Conservation (phyloP, 2,113 vertebrate species). For the Sorex araneus region DNA sequence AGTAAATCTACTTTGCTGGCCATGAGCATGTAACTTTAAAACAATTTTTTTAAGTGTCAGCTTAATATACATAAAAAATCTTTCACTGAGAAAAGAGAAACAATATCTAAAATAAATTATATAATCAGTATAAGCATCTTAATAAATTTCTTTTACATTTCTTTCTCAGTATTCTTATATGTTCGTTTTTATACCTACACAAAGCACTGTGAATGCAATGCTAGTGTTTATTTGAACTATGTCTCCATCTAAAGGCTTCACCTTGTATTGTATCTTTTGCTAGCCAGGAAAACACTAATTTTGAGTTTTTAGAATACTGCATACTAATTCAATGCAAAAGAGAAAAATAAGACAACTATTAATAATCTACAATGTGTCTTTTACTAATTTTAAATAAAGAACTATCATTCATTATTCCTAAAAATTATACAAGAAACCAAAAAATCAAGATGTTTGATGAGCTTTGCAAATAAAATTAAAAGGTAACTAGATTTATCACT, state of each 20-base stretch:
- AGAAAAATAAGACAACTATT: constrained; percentile 6
- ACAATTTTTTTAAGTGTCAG: constrained; percentile 77
- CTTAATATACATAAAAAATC: constrained; percentile 77
- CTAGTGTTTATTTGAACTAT: constrained; percentile 92
- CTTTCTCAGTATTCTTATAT: constrained; percentile 74
- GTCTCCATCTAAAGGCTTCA: constrained; percentile 96
- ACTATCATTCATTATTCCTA: constrained; percentile 49
- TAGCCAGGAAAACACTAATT: constrained; percentile 64
- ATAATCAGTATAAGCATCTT: constrained; percentile 68
- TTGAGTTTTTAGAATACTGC: constrained; percentile 41
- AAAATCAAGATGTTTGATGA: constrained; percentile 47
- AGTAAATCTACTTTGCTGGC: constrained; percentile 83
- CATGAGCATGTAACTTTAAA: constrained; percentile 79
- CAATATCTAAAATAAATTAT: constrained; percentile 77
- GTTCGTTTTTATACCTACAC: constrained; percentile 73
- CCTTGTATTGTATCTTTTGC: constrained; percentile 78
- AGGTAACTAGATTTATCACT: neutral
- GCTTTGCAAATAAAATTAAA: constrained; percentile 51
- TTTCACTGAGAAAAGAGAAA: constrained; percentile 80
- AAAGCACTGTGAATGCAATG: constrained; percentile 77
- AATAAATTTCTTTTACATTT: constrained; percentile 78
- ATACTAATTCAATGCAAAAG: constrained; percentile 56
- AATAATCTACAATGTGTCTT: neutral
- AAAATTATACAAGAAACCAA: constrained; percentile 4
- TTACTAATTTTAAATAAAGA: constrained; percentile 61